Evolutionary conservation across 1,140 invertebrate genomes (phyloP), one percentile per base, ranked within the genome.

Genomic region (Sesamia nonagrioides): DNA sequence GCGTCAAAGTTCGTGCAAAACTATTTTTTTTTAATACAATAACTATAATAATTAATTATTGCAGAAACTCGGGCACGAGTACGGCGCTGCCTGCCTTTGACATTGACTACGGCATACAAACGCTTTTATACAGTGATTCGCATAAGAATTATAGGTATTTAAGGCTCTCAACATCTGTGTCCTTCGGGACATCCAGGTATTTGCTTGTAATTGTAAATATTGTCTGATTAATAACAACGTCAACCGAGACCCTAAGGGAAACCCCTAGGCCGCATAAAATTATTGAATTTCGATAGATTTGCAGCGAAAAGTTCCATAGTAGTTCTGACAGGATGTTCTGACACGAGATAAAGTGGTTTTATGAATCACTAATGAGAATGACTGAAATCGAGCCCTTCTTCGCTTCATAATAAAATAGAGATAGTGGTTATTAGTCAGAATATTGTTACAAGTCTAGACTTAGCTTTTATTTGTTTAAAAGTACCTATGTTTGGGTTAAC

Each of bases 51-150:
- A 21, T 21, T 17, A 60, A 48, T 75, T 60, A 21, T 21, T 18
- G 63, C 63, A 68, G 37, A 48, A 66, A 68, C 18, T 45, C 17
- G 9, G 66, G 40, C 54, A 75, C 73, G 42, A 48, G 42, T 35
- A 54, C 66, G 33, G 7, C 58, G 75, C 45, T 17, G 63, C 61
- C 40, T 33, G 61, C 33, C 63, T 66, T 17, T 68, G 75, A 40
- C 35, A 77, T 56, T 77, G 50, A 77, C 50, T 77, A 68, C 48
- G 3, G 66, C 40, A 35, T 37, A 48, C 73, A 75, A 61, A 75
- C 73, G 42, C 27, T 75, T 75, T 33, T 69, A 69, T 69, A 69
- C 21, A 27, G 37, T 63, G 60, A 68, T 68, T 68, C 40, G 40
- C 63, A 48, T 40, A 42, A 66, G 42, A 18, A 42, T 50, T 18